phyloP scores from a whole-genome alignment of 2,797 vertebrate species.

The Lacerta viridis region DNA sequence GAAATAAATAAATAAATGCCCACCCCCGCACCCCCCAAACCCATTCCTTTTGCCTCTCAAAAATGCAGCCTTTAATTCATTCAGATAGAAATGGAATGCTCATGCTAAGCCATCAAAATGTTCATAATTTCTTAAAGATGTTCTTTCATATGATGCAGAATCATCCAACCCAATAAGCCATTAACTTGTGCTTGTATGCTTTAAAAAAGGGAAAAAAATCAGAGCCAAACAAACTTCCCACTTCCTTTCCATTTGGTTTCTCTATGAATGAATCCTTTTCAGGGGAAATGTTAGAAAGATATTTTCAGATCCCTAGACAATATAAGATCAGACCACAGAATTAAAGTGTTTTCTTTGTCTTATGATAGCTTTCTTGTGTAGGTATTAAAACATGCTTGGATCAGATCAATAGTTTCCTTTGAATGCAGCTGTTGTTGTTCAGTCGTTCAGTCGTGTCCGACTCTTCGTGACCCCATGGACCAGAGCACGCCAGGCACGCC shows the following conservation, averaged over 20 bases:
- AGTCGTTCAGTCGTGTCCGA: no score
- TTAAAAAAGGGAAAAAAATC: conserved; percentile 65
- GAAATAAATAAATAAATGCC: conserved; percentile 49
- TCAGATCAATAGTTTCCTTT: conserved; percentile 60
- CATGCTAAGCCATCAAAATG: conserved; percentile 70
- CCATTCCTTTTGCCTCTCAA: conserved; percentile 70
- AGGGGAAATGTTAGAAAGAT: conserved; percentile 57
- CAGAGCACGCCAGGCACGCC: no score
- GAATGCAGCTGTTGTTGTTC: conserved; percentile 52
- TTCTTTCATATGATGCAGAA: conserved; percentile 73
- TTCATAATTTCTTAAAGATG: conserved; percentile 83
- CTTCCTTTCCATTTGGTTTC: conserved; percentile 77
- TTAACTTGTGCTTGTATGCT: conserved; percentile 68
- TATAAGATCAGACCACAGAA: conserved; percentile 72
- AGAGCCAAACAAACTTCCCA: conserved; percentile 68
- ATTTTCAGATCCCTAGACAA: conserved; percentile 72
- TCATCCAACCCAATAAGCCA: conserved; percentile 76
- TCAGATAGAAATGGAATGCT: conserved; percentile 78
- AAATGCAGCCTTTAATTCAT: conserved; percentile 77
- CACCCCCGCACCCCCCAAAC: conserved; percentile 6
- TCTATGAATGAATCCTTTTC: conserved; percentile 74
- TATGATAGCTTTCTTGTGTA: conserved; percentile 64
- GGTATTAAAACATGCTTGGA: conserved; percentile 55
- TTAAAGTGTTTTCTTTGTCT: conserved; percentile 75
- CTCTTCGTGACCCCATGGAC: no score